Conservation (phyloP, 2,113 vertebrate species). For the Micronycteris hirsuta region DNA sequence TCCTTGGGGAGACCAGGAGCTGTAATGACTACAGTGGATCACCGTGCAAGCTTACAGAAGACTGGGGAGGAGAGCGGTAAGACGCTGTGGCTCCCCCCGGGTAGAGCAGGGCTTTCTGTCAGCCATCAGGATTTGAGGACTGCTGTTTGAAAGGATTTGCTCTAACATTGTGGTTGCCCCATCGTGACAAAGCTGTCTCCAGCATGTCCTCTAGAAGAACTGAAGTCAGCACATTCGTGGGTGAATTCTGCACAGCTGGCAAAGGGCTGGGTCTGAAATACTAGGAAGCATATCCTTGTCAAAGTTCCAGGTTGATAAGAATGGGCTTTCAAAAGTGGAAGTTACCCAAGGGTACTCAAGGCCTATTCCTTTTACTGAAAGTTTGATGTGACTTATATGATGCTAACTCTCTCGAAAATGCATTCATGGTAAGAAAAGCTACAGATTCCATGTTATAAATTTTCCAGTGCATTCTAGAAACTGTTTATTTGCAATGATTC, state of each 20-base stretch:
- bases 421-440: background rate
- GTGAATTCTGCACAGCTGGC: background rate
- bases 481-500: background rate
- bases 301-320: background rate
- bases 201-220: background rate
- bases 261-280: background rate
- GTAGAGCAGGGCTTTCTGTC: background rate
- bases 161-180: background rate
- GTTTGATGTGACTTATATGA: background rate
- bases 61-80: background rate
- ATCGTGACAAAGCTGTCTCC: background rate
- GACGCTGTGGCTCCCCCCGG: background rate
- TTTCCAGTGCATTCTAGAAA: background rate
- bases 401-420: background rate
- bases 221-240: background rate
- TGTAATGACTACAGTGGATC: background rate
- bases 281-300: background rate
- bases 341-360: background rate
- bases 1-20: background rate
- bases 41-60: background rate
- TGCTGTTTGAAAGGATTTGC: background rate
- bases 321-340: background rate
- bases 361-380: background rate
- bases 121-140: background rate
- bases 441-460: background rate